A percentile compares a stretch with the other conserved stretches of the same genome.
phyloP scores from a whole-genome alignment of 1,140 invertebrate species.

The Leguminivora glycinivorella region DNA sequence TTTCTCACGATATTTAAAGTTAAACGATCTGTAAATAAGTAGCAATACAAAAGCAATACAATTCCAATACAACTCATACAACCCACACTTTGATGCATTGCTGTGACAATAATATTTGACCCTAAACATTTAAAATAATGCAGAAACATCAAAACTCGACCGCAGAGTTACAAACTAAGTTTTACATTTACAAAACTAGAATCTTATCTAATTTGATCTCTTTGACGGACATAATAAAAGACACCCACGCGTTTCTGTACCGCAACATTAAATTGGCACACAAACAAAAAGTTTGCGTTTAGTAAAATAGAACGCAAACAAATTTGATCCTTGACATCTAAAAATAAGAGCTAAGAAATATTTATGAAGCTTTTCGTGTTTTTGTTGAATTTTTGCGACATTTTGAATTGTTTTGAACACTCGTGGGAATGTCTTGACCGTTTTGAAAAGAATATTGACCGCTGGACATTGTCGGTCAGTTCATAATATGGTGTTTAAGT shows the following conservation, averaged over 20 bases:
- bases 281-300: neutral
- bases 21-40: slow-evolving; percentile 32
- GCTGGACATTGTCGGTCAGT: slow-evolving; percentile 58
- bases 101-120: slow-evolving; percentile 49
- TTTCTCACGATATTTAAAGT: slow-evolving; percentile 44
- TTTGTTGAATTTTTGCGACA: slow-evolving; percentile 55
- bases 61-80: slow-evolving; percentile 43
- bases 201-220: slow-evolving; percentile 31
- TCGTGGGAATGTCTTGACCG: slow-evolving; percentile 56
- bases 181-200: slow-evolving; percentile 20
- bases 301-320: neutral
- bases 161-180: slow-evolving; percentile 50
- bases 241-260: neutral
- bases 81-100: slow-evolving; percentile 53
- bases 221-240: slow-evolving; percentile 31
- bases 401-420: slow-evolving; percentile 55
- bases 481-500: slow-evolving; percentile 63
- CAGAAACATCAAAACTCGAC: slow-evolving; percentile 53
- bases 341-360: neutral
- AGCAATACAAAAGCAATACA: slow-evolving; percentile 33
- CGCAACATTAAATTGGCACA: neutral
- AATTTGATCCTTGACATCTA: neutral
- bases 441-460: slow-evolving; percentile 64
- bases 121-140: slow-evolving; percentile 60
- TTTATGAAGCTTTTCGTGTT: slow-evolving; percentile 29